Conservation (phyloP, 2,797 vertebrate genomes). For the Argya squamiceps region DNA sequence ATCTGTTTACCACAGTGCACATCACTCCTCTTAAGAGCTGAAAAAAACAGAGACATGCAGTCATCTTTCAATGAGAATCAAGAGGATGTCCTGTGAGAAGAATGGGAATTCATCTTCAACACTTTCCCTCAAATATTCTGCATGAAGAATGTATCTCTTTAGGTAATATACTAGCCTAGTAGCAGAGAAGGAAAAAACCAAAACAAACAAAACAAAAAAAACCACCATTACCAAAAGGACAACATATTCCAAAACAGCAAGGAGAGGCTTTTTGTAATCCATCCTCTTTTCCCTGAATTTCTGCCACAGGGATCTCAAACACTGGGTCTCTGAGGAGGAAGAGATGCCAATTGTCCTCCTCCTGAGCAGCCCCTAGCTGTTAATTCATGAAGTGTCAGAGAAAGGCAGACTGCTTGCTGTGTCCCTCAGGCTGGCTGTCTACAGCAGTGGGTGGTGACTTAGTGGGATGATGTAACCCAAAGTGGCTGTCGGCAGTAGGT, state of each 20-base stretch:
- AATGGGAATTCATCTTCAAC: constrained; percentile 1
- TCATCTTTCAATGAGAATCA: constrained; percentile 23
- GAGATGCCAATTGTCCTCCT: constrained; percentile 29
- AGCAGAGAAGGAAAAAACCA: not conserved
- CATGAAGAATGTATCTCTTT: not conserved
- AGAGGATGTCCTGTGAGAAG: not conserved
- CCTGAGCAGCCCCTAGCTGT: not conserved
- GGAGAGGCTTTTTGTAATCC: not conserved
- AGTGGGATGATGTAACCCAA: constrained; percentile 41
- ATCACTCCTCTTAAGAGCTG: not conserved
- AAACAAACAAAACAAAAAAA: not conserved
- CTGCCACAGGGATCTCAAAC: not conserved
- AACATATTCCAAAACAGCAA: not conserved
- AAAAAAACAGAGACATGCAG: constrained; percentile 18
- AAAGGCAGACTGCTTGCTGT: fast-evolving
- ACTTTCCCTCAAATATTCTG: not conserved
- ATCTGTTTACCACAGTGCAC: not conserved
- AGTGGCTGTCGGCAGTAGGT: not conserved
- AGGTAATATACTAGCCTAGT: not conserved
- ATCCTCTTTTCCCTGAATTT: constrained; percentile 18
- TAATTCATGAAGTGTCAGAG: constrained; percentile 58
- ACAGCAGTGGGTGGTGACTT: constrained; percentile 30
- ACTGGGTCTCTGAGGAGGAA: not conserved
- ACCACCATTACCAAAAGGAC: not conserved
- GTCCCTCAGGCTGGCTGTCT: not conserved